Evolutionary conservation across 2,797 vertebrate species (phyloP), one percentile per base, ranked within the genome.

Genomic region (Smutsia gigantea): DNA sequence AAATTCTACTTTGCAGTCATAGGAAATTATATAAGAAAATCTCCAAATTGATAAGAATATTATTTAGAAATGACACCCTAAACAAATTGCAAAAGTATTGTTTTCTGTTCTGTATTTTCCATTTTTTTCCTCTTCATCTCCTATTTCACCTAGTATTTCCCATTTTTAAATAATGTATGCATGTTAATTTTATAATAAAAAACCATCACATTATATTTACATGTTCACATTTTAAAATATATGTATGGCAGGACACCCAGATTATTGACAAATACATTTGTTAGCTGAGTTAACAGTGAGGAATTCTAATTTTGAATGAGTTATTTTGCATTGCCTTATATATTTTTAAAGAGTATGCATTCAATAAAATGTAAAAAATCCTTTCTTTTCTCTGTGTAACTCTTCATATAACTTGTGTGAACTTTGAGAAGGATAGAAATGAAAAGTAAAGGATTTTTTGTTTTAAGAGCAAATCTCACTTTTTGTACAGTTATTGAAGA

Each of bases 271-370:
- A 66, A 78, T 31, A 81, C 39, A 77, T 90, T 49, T 81, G 2
- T 57, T 72, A 10, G 13, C 42, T 55, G 53, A 81, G 29, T 88
- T 86, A 75, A 69, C 31, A 77, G 37, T 57, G 46, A 95, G 23
- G 29, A 83, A 64, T 93, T 91, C 83, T 59, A 79, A 46, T 92
- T 96, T 96, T 88, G 72, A 77, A 15, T 34, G 64, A 74, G 17
- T 55, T 91, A 34, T 96, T 90, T 95, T 74, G 42, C n/a, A 61
- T 88, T 89, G 31, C 1, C 10, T 5, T 89, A 61, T 84, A 57
- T 68, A 85, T 81, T 72, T 75, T 39, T 63, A 61, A 34, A 55
- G 34, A 55, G 17, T 46, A 55, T 66, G 42, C 25, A 37, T 92
- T 79, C 21, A 84, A 17, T 88, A 72, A 51, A 71, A 59, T 37